Conservation (phyloP, 2,113 vertebrate species). For the Elaphurus davidianus region DNA sequence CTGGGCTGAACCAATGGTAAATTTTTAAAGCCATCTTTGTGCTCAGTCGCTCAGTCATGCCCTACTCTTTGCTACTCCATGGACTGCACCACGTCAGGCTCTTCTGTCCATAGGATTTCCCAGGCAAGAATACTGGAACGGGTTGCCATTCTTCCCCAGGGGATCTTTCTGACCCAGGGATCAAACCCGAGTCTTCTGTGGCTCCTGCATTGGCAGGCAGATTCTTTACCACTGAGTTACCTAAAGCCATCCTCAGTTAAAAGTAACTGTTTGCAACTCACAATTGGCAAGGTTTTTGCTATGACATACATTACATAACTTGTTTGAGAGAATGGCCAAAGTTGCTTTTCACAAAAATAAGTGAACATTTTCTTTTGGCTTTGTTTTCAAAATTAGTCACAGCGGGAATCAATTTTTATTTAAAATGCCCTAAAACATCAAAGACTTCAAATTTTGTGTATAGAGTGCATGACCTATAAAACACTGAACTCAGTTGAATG, state of each 20-base stretch:
- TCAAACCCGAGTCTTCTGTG: not conserved
- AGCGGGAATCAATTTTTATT: constrained; percentile 66
- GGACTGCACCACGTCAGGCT: not conserved
- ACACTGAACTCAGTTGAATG: not conserved
- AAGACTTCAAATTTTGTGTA: constrained; percentile 48
- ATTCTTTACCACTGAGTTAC: not conserved
- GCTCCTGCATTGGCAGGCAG: not conserved
- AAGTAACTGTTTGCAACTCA: not conserved
- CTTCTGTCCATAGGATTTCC: not conserved
- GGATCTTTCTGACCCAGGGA: not conserved
- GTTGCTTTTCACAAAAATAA: constrained; percentile 51
- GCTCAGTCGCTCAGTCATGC: not conserved
- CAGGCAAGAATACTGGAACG: not conserved
- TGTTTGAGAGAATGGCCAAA: constrained; percentile 58
- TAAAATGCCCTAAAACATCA: constrained; percentile 67
- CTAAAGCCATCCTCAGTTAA: not conserved
- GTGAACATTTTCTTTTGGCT: constrained; percentile 40
- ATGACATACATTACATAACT: constrained; percentile 48
- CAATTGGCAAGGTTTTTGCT: constrained; percentile 25
- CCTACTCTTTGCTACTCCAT: not conserved
- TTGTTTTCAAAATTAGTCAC: constrained; percentile 74
- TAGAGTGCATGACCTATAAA: not conserved
- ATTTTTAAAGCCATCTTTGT: not conserved
- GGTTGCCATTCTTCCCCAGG: not conserved
- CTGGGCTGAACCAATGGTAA: not conserved